These are phyloP conservation scores for Boulengeromyrus knoepffleri DNA, from an alignment of 2,113 vertebrate species.

Conservation along the genomic window DNA sequence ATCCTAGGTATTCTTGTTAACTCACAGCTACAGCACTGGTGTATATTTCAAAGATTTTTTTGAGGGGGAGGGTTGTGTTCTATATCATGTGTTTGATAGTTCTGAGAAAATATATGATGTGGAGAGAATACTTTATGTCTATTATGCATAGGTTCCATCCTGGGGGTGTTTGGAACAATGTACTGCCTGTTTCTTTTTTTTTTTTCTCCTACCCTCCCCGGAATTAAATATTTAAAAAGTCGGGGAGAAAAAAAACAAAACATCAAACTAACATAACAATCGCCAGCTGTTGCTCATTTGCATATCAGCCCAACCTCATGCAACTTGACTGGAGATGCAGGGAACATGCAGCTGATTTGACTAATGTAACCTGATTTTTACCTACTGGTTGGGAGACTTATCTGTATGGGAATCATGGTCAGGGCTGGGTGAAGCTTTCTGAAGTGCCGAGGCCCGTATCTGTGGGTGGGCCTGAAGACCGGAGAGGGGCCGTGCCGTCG, in stretches of 20 bases:
- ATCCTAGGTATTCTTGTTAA: slow-evolving; percentile 25
- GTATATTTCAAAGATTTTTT: slow-evolving; percentile 9
- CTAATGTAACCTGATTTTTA: slow-evolving; percentile 18
- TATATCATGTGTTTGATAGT: slow-evolving; percentile 5
- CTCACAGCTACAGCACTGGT: neutral
- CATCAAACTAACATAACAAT: slow-evolving; percentile 31
- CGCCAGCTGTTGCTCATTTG: slow-evolving; percentile 25
- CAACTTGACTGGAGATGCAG: neutral
- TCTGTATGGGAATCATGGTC: neutral
- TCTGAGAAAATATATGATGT: slow-evolving; percentile 7
- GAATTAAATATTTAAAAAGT: slow-evolving; percentile 32
- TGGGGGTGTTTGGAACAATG: slow-evolving; percentile 23
- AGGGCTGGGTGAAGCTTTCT: neutral
- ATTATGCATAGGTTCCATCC: slow-evolving; percentile 23
- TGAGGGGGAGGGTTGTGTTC: neutral
- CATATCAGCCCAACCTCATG: slow-evolving; percentile 17
- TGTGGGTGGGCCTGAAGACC: neutral
- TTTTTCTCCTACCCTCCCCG: neutral
- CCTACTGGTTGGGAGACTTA: neutral
- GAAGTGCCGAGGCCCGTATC: neutral
- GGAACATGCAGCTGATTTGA: neutral
- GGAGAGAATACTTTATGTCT: slow-evolving; percentile 13
- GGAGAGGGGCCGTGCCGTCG: neutral
- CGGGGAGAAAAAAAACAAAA: slow-evolving; percentile 25
- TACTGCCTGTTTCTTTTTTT: slow-evolving; percentile 22